These are phyloP conservation scores for Typhlichthys eigenmanni DNA, from an alignment of 2,797 vertebrate species.

Conservation along the genomic window DNA sequence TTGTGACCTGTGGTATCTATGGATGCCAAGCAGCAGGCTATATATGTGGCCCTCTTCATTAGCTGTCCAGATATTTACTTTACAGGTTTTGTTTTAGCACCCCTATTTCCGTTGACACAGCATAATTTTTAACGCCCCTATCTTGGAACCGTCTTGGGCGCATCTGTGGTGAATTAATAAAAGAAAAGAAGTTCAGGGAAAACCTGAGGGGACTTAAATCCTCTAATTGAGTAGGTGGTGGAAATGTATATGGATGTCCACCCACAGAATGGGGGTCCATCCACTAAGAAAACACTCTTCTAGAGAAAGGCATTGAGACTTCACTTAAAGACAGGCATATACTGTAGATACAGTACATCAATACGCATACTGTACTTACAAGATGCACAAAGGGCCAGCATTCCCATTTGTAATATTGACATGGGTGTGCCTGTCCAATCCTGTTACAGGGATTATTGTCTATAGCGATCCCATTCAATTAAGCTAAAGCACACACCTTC, in stretches of 20 bases:
- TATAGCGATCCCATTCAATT: conserved; percentile 84
- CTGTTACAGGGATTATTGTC: conserved; percentile 83
- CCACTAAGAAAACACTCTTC: conserved; percentile 35
- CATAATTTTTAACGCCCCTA: conserved; percentile 58
- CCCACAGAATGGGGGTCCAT: conserved; percentile 50
- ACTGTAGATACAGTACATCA: neutral
- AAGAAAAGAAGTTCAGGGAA: conserved; percentile 60
- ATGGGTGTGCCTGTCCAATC: conserved; percentile 79
- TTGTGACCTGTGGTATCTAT: conserved; percentile 25
- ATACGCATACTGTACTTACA: conserved; percentile 1
- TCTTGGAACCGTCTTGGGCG: conserved; percentile 60
- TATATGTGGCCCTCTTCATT: conserved; percentile 57
- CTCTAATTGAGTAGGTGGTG: conserved; percentile 66
- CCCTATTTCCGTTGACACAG: conserved; percentile 67
- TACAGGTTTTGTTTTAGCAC: conserved; percentile 62
- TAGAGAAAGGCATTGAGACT: conserved; percentile 32
- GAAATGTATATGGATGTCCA: conserved; percentile 65
- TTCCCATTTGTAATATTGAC: conserved; percentile 84
- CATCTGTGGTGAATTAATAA: conserved; percentile 72
- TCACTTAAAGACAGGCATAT: conserved; percentile 30
- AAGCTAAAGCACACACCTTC: conserved; percentile 77
- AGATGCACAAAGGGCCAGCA: conserved; percentile 63
- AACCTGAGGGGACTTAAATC: conserved; percentile 66
- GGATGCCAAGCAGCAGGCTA: conserved; percentile 38
- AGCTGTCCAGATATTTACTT: conserved; percentile 66